Evolutionary conservation across 2,113 vertebrate genomes (phyloP).

Genomic region (Platichthys flesus): DNA sequence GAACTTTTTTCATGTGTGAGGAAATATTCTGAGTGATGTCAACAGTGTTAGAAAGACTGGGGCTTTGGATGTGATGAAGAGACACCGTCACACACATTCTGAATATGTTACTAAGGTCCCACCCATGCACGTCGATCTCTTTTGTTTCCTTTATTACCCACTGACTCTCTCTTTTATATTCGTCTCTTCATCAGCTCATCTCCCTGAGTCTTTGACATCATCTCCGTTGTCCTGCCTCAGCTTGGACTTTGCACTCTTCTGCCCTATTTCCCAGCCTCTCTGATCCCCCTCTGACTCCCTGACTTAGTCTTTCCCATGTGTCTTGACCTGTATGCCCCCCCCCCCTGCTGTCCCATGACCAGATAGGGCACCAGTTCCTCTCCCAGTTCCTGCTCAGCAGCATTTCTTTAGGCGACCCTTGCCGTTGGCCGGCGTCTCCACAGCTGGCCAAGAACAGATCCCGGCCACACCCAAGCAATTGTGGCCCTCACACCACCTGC

Average conservation of each 20-base stretch:
- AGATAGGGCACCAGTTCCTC: neutral
- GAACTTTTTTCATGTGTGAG: neutral
- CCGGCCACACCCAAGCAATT: slow-evolving; percentile 37
- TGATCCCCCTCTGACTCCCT: neutral
- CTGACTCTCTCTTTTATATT: neutral
- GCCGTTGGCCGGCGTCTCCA: slow-evolving; percentile 60
- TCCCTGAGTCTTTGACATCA: neutral
- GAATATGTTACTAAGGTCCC: too few relatives aligned
- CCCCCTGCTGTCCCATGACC: neutral
- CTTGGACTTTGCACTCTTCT: neutral
- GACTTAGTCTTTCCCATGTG: neutral
- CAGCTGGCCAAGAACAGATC: slow-evolving; percentile 61
- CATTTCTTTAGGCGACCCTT: slow-evolving; percentile 1
- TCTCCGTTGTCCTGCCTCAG: neutral
- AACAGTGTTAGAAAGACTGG: too few relatives aligned
- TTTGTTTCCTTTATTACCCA: too few relatives aligned
- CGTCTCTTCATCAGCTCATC: neutral
- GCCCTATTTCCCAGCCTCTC: neutral
- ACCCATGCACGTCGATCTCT: too few relatives aligned
- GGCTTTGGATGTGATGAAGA: too few relatives aligned
- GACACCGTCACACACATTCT: too few relatives aligned
- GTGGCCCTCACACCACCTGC: slow-evolving; percentile 69
- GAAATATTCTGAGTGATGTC: too few relatives aligned
- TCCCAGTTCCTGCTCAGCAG: neutral
- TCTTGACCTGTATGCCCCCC: neutral